A percentile compares a stretch with the other conserved stretches of the same genome.
Evolutionary conservation across 2,888 invertebrate species (phyloP).

Genomic region (Pollenia griseotomentosa): DNA sequence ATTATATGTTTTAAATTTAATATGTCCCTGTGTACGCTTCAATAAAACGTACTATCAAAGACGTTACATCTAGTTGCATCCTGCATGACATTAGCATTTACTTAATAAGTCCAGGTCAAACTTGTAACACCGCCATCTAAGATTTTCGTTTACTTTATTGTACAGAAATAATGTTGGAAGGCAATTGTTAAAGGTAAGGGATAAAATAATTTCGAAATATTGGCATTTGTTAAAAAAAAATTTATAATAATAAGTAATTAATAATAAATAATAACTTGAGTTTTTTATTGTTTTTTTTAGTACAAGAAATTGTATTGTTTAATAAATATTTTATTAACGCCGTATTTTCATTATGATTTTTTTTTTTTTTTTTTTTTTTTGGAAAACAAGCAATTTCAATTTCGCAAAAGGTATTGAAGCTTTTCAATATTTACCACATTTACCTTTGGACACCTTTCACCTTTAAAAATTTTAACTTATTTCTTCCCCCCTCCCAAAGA

Average conservation of each 20-base stretch:
- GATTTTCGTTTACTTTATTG: conserved; percentile 14
- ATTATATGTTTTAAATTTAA: conserved; percentile 39
- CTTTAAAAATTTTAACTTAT: too few relatives aligned
- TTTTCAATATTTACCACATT: too few relatives aligned
- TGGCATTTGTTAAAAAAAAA: not conserved
- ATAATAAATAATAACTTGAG: too few relatives aligned
- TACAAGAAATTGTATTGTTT: too few relatives aligned
- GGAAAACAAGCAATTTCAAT: too few relatives aligned
- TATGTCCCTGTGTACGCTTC: conserved; percentile 27
- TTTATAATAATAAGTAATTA: not conserved
- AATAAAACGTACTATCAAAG: conserved; percentile 42
- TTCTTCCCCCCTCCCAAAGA: too few relatives aligned
- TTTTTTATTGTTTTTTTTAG: too few relatives aligned
- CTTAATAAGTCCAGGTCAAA: conserved; percentile 57
- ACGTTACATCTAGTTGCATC: conserved; percentile 46
- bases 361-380: too few relatives aligned
- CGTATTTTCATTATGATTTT: too few relatives aligned
- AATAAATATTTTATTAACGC: too few relatives aligned
- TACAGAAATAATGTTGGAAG: conserved; percentile 2
- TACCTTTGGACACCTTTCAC: too few relatives aligned
- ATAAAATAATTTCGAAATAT: not conserved
- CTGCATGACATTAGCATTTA: conserved; percentile 56
- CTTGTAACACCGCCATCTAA: conserved; percentile 17
- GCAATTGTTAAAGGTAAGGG: not conserved
- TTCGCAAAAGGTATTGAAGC: too few relatives aligned